Evolutionary conservation across 2,888 invertebrate genomes (phyloP).

Genomic region (Xestoiulus laeticollis): DNA sequence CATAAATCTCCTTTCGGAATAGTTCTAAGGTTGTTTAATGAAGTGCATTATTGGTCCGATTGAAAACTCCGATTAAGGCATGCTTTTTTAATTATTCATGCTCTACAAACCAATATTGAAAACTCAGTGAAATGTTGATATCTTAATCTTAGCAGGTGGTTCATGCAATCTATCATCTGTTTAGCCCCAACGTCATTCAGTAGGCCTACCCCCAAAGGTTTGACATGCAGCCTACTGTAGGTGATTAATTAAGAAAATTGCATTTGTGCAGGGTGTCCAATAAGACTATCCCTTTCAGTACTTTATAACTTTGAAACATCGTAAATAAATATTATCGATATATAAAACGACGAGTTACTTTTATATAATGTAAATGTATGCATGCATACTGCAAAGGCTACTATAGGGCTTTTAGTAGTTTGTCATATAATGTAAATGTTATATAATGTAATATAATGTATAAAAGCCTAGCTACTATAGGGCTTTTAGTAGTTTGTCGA

Average conservation of each 20-base stretch:
- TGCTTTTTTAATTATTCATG: constrained; percentile 15
- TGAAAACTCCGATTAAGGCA: neutral
- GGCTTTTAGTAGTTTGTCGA: no score
- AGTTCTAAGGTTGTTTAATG: neutral
- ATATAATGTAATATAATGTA: no score
- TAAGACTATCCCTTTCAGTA: neutral
- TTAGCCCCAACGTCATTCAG: neutral
- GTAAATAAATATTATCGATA: no score
- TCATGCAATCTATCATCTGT: constrained; percentile 3
- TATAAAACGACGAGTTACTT: no score
- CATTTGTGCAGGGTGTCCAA: neutral
- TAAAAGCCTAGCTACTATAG: no score
- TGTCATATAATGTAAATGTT: no score
- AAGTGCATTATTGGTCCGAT: neutral
- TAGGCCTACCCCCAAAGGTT: neutral
- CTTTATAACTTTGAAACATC: no score
- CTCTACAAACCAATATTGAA: neutral
- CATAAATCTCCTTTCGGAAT: neutral
- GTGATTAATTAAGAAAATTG: neutral
- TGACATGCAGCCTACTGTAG: neutral
- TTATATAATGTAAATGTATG: no score
- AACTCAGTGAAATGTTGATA: neutral
- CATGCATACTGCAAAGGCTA: no score
- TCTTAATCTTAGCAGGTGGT: constrained; percentile 15
- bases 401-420: no score